A percentile compares a stretch with the other conserved stretches of the same genome.
Evolutionary conservation across 1,140 invertebrate species (phyloP).

Genomic region (Lordiphosa clarofinis): DNA sequence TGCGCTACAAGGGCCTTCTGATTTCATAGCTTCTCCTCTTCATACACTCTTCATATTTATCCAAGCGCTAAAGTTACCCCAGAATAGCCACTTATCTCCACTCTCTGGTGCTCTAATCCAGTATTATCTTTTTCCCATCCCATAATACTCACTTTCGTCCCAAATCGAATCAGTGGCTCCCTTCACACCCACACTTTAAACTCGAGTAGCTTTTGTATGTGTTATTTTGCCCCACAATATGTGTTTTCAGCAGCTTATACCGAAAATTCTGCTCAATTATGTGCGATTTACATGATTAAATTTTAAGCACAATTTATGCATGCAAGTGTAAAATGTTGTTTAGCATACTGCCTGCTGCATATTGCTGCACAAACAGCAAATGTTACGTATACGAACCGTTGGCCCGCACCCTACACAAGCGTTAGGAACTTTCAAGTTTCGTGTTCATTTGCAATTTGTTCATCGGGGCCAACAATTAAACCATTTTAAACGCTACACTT

Average conservation of each 20-base stretch:
- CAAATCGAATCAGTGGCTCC: too few relatives aligned
- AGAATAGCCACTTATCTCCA: too few relatives aligned
- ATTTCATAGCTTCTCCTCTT: too few relatives aligned
- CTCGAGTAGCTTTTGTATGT: too few relatives aligned
- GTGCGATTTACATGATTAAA: conserved; percentile 68
- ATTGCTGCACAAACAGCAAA: conserved; percentile 13
- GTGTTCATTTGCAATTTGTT: conserved; percentile 76
- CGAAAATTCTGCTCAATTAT: conserved; percentile 54
- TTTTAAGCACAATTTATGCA: conserved; percentile 66
- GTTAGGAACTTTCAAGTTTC: conserved; percentile 58
- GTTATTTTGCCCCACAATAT: too few relatives aligned
- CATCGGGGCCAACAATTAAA: conserved; percentile 59
- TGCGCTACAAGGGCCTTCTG: too few relatives aligned
- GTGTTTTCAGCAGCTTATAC: conserved; percentile 1
- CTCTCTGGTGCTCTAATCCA: too few relatives aligned
- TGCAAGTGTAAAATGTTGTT: conserved; percentile 48
- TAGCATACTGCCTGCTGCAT: conserved; percentile 9
- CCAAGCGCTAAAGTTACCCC: too few relatives aligned
- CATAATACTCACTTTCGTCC: too few relatives aligned
- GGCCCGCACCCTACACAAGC: background rate
- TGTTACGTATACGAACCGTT: conserved; percentile 52
- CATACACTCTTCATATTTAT: too few relatives aligned
- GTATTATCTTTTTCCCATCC: conserved; percentile 8
- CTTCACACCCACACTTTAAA: too few relatives aligned
- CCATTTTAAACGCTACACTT: conserved; percentile 48